Conservation (phyloP, 2,797 vertebrate species). For the Staurois parvus region DNA sequence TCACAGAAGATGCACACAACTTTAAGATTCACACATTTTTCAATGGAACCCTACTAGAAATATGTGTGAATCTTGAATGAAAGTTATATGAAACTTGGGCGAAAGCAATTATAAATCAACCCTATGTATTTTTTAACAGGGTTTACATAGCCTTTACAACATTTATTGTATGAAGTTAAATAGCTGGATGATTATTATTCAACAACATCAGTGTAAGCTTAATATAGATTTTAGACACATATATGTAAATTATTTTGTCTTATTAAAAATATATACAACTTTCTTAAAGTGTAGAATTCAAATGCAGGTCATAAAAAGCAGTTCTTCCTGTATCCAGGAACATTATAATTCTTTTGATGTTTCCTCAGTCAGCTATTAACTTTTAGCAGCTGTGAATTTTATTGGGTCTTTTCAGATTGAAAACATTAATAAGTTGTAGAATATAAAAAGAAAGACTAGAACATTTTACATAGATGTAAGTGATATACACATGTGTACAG, state of each 20-base stretch:
- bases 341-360: conserved; percentile 47
- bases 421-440: conserved; percentile 48
- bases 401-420: conserved; percentile 41
- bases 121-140: too few relatives aligned
- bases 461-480: conserved; percentile 13
- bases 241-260: conserved; percentile 16
- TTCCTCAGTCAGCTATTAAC: conserved; percentile 52
- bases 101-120: too few relatives aligned
- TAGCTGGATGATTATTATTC: not conserved
- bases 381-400: conserved; percentile 55
- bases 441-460: conserved; percentile 28
- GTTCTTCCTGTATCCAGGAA: conserved; percentile 22
- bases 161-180: not conserved
- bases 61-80: too few relatives aligned
- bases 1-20: too few relatives aligned
- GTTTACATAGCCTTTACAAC: not conserved
- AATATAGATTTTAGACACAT: not conserved
- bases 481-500: not conserved
- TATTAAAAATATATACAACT: conserved; percentile 6
- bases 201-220: not conserved
- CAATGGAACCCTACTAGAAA: too few relatives aligned
- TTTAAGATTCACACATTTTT: too few relatives aligned
- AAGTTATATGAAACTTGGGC: too few relatives aligned
- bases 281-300: conserved; percentile 28
- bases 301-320: conserved; percentile 26